Conservation (phyloP, 2,113 vertebrate species). For the Bambusicola thoracicus region DNA sequence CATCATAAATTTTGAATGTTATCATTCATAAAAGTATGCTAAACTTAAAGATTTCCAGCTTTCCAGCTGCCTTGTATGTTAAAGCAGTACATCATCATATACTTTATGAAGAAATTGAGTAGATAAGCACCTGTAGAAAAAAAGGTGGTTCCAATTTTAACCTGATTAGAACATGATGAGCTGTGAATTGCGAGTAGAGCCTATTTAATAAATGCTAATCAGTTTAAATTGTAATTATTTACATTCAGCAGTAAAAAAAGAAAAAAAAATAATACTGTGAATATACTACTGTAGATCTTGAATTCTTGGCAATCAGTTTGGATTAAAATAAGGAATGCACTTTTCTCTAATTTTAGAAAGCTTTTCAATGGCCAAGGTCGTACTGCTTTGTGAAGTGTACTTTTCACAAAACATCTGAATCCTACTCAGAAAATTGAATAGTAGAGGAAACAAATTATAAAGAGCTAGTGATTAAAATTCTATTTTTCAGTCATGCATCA, state of each 20-base stretch:
- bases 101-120: not conserved
- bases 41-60: not conserved
- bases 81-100: not conserved
- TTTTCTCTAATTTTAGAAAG: not conserved
- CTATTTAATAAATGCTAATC: not conserved
- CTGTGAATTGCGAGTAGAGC: not conserved
- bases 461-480: not conserved
- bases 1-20: not conserved
- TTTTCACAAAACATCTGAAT: not conserved
- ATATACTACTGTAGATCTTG: not conserved
- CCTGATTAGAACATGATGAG: not conserved
- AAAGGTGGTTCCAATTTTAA: not conserved
- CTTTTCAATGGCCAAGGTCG: accelerated
- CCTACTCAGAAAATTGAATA: not conserved
- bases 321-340: not conserved
- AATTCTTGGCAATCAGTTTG: not conserved
- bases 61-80: not conserved
- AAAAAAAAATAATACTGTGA: not conserved
- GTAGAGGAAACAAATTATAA: not conserved
- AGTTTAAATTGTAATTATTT: not conserved
- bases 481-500: not conserved
- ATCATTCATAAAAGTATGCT: not conserved
- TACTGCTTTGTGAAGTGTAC: not conserved
- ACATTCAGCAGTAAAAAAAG: not conserved
- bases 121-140: not conserved